Base-by-base conservation (phyloP, 1,140 invertebrate genomes). In the Drosophila ananassae region DNA sequence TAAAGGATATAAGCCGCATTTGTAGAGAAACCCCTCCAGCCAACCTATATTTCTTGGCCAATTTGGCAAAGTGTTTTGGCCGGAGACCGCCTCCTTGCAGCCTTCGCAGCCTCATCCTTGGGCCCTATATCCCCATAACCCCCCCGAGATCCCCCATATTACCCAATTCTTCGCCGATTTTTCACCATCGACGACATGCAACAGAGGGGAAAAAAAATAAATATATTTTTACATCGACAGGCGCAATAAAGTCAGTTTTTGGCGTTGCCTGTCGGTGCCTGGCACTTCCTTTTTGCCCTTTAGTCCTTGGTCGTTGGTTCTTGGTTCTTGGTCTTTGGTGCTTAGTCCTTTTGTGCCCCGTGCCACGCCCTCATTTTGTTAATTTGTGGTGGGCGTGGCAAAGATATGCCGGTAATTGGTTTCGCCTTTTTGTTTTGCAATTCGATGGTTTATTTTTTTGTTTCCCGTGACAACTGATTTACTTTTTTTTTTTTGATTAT, bases 31-130 rank as follows among this genome's bases (percentile, higher is more conserved):
- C 3, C 10, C 7, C 6, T 2, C 7, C 25, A 21, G 7, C 17
- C 55, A 39, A 30, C 32, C 46, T 60, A 56, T 69, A 79, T 79
- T 87, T 79, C 75, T 87, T 87, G 67, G 69, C 82, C 82, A 87
- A 87, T 87, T 87, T 87, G 75, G 59, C 79, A 89, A 89, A 89
- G 83, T 89, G 79, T 89, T 87, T 89, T 69, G 64, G 41, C 62
- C 51, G 22, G 21, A 46, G 34, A 25, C 63, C 52, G 75, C 59
- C 56, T 60, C 39, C 55, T 67, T 44, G 46, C 54, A 48, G 41
- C 52, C 57, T 48, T 48, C 10, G 41, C 21, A 62, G 28, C 52
- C 13, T 46, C 32, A n/a, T 50, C 63, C 10, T 22, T 22, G 9
- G 5, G 8, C 21, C 41, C 6, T 2, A 21, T 46, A 3, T 37